phyloP scores from a whole-genome alignment of 2,797 vertebrate genomes.

The Syndactyla subalaris region DNA sequence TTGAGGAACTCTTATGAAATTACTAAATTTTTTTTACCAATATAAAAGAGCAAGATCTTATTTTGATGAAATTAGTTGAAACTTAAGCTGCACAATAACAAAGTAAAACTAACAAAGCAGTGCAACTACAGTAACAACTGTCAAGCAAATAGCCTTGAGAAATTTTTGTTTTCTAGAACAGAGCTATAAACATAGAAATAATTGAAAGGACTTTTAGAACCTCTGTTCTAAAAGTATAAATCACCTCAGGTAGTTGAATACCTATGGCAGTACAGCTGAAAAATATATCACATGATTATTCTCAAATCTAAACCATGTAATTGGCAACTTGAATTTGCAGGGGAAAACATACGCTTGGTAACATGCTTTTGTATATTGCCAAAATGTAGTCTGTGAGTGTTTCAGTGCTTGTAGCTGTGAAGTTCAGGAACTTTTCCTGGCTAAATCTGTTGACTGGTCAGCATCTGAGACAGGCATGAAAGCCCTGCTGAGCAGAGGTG shows the following conservation, averaged over 20 bases:
- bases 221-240: neutral
- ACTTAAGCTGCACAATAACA: neutral
- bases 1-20: conserved; percentile 39
- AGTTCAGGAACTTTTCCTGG: neutral
- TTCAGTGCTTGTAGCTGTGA: neutral
- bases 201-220: neutral
- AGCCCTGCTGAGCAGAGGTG: neutral
- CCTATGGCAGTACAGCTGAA: neutral
- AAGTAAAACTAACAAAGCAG: neutral
- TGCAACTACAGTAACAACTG: neutral
- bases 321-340: neutral
- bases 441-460: neutral
- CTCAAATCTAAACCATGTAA: neutral
- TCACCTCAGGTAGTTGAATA: neutral
- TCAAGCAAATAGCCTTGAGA: neutral
- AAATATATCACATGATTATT: neutral
- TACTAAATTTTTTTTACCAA: neutral
- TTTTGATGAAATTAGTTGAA: conserved; percentile 35
- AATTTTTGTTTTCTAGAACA: conserved; percentile 17
- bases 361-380: neutral
- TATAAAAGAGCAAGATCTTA: conserved; percentile 20
- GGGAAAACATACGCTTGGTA: neutral
- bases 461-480: neutral
- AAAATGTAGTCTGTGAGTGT: neutral
- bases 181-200: neutral